Evolutionary conservation across 2,113 vertebrate genomes (phyloP), one percentile per base, ranked within the genome.

Genomic region (Alaudala cheleensis): DNA sequence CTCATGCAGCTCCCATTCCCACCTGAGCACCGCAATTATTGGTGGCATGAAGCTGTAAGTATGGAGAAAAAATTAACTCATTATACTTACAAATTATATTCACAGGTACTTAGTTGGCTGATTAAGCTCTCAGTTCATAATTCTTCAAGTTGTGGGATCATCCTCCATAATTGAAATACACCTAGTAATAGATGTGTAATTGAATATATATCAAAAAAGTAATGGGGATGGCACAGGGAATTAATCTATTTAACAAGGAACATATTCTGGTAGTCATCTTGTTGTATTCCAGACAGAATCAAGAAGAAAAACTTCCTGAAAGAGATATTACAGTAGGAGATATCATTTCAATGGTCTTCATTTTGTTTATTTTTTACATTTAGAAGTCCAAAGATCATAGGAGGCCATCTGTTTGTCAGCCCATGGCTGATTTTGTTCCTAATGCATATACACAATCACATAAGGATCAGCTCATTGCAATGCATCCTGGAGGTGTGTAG

Each of bases 1-100:
- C 84, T 85, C 90, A 29, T 71, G 70, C 6, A 0, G 65, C 44
- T 95, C 73, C 73, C 53, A n/a, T 17, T 79, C 56, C 70, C 70
- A 95, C 81, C 85, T 57, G n/a, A 95, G 49, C 50, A 16, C 21
- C 54, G 50, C 64, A 88, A 34, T 93, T 88, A 80, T 0, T 77
- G 16, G 33, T 54, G 45, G 4, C 42, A 66, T 66, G 70, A 78
- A 90, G 37, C 54, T 76, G 10, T 57, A 49, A 79, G 19, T n/a
- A 64, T 80, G 74, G 34, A 79, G 81, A 67, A 85, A 88, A 94
- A 76, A 85, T 16, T 45, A 83, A 69, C 18, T 92, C 37, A 86
- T 95, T 92, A 81, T 90, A 93, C 76, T 93, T 83, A 88, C 88
- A 93, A 93, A 88, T 90, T 70, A 23, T 57, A 66, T 88, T 92